phyloP scores from a whole-genome alignment of 2,797 vertebrate species.

The Manis crassicaudata region DNA sequence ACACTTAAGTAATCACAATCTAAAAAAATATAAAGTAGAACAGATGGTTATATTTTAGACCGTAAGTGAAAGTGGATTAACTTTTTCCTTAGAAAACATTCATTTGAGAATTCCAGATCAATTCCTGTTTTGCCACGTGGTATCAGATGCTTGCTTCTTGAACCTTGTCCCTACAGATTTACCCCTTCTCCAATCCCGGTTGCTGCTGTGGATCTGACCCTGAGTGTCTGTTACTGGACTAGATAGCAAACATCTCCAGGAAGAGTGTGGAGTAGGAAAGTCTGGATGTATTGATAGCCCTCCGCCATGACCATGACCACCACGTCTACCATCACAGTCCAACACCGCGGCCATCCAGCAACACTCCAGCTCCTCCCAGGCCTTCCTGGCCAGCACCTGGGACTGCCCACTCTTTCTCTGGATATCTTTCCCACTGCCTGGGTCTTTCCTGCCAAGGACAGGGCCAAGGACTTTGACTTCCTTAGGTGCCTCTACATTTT shows the following conservation, averaged over 20 bases:
- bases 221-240: not conserved
- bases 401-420: not conserved
- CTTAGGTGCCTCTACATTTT: not conserved
- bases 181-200: not conserved
- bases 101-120: not conserved
- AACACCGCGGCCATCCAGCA: rapidly evolving
- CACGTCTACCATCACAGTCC: rapidly evolving
- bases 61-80: not conserved
- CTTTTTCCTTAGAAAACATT: not conserved
- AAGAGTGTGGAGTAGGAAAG: not conserved
- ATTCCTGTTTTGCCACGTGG: not conserved
- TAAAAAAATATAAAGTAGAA: conserved; percentile 8
- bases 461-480: not conserved
- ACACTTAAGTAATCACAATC: conserved; percentile 54
- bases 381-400: not conserved
- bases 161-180: not conserved
- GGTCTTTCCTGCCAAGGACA: not conserved
- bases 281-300: not conserved
- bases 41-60: conserved; percentile 58
- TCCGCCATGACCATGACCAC: rapidly evolving
- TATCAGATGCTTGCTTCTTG: not conserved
- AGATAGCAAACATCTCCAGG: not conserved
- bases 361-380: no score
- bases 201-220: no score
- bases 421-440: not conserved